Base-by-base conservation (phyloP, 2,113 vertebrate species). In the Cheilinus undulatus region DNA sequence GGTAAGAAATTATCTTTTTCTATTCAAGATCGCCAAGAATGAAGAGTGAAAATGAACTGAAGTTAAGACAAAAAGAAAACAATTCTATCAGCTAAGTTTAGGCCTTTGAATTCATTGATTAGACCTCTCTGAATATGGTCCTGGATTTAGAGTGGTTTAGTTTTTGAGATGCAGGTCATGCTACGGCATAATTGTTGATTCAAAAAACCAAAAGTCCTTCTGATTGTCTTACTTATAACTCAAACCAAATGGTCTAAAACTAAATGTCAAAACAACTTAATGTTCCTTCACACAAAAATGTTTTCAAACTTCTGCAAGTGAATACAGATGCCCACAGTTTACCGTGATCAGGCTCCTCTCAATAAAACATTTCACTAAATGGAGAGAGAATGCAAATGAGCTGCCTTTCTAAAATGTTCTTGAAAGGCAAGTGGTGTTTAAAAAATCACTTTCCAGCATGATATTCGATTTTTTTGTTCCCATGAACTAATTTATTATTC, bases 341-440 rank as follows among this genome's bases (percentile, higher is more conserved):
- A 43, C 10, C 10, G 58, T 61, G 20, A 30, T 46, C 27, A 46
- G 10, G 26, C 22, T 58, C 15, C 0, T 45, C 40, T 30, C 20
- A 2, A 22, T 7, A 27, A 22, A 34, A 40, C 34, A 42, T 7
- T 7, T 11, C 8, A 42, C 15, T 22, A 30, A 30, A 32, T 22
- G 27, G 14, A 20, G 7, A 7, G 14, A 32, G 14, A 10, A 17
- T 46, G 42, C 59, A 32, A 34, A 49, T 34, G n/a, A 46, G 59
- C 26, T 45, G 40, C 36, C 22, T 13, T 8, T 8, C 19, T 11
- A 58, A 57, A 57, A 61, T 61, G 12, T 45, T 63, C n/a, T 36
- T 63, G 61, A 8, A 42, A 15, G 27, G 19, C 36, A 66, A 64
- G 50, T 64, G 6, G 3, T 3, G 27, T 62, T 48, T 48, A 22